These are phyloP conservation scores for Patella vulgata DNA, from an alignment of 1,140 invertebrate species.

Conservation along the genomic window DNA sequence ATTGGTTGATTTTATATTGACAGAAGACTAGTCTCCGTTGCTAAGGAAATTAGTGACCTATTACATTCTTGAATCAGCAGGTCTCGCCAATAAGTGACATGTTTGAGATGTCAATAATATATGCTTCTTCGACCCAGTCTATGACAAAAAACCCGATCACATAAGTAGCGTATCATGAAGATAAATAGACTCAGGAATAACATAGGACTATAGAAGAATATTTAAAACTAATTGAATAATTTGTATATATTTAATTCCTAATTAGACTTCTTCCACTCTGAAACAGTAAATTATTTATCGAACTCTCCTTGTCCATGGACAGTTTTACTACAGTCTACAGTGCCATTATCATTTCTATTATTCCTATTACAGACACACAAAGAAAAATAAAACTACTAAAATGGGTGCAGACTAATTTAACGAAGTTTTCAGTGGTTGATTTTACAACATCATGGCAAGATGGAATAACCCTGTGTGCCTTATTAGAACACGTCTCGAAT, in stretches of 20 bases:
- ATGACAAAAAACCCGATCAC: too few relatives aligned
- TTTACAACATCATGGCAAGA: slow-evolving; percentile 62
- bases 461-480: slow-evolving; percentile 62
- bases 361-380: slow-evolving; percentile 30
- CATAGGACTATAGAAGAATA: not conserved
- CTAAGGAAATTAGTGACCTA: too few relatives aligned
- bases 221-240: slow-evolving; percentile 4
- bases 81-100: too few relatives aligned
- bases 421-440: slow-evolving; percentile 45
- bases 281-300: not conserved
- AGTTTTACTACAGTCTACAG: not conserved
- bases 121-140: too few relatives aligned
- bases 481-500: slow-evolving; percentile 61
- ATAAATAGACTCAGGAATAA: slow-evolving; percentile 5
- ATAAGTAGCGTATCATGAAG: too few relatives aligned
- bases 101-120: too few relatives aligned
- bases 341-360: not conserved
- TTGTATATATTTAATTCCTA: slow-evolving; percentile 2
- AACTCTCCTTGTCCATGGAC: not conserved
- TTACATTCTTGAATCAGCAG: too few relatives aligned
- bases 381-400: slow-evolving; percentile 30
- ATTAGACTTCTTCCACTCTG: not conserved
- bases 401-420: slow-evolving; percentile 43
- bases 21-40: too few relatives aligned
- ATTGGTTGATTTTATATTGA: too few relatives aligned